Conservation (phyloP, 2,888 invertebrate genomes). For the Gibbula magus region DNA sequence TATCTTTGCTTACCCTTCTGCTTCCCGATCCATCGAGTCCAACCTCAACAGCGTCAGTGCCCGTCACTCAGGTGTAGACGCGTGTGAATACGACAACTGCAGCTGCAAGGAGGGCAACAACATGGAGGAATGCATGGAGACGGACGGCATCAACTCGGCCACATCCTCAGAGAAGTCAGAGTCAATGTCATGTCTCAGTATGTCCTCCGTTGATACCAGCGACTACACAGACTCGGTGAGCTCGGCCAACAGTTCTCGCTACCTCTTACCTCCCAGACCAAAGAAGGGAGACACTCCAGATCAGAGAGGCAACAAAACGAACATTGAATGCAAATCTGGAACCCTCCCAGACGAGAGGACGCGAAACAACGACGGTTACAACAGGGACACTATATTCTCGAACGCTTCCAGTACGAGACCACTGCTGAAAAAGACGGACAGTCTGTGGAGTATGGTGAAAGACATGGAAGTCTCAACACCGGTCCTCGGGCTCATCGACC, state of each 20-base stretch:
- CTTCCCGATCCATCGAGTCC: no score
- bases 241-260: conserved; percentile 35
- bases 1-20: no score
- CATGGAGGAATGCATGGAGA: no score
- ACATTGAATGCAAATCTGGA: neutral
- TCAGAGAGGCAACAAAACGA: neutral
- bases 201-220: neutral
- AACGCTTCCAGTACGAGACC: neutral
- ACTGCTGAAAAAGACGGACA: neutral
- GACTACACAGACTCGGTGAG: conserved; percentile 42
- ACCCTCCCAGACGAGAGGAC: no score
- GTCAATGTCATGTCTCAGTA: no score
- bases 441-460: neutral
- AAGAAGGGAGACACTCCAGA: neutral
- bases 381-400: neutral
- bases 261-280: conserved; percentile 25
- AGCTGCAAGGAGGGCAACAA: no score
- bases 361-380: neutral
- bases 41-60: no score
- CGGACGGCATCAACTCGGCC: no score
- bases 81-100: no score
- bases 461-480: neutral
- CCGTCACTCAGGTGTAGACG: no score
- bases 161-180: no score
- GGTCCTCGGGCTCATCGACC: neutral